Evolutionary conservation across 2,797 vertebrate species (phyloP).

Genomic region (Streptopelia turtur): DNA sequence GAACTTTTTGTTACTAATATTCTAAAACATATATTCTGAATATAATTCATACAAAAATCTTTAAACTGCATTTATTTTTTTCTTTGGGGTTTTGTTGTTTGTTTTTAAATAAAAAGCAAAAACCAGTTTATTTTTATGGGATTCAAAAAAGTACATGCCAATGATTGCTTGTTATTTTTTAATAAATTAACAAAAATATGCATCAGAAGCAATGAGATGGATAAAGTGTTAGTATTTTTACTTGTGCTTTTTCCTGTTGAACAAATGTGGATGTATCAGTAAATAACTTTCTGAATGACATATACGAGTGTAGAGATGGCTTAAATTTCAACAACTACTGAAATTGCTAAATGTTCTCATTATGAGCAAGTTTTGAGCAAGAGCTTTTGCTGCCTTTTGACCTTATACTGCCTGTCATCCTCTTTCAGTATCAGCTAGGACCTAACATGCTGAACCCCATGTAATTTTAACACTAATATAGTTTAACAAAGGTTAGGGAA

Average conservation of each 20-base stretch:
- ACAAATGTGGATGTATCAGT: neutral
- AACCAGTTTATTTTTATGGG: neutral
- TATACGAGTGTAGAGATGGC: neutral
- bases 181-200: constrained; percentile 42
- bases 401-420: neutral
- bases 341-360: neutral
- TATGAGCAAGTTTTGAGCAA: neutral
- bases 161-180: constrained; percentile 17
- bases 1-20: neutral
- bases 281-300: neutral
- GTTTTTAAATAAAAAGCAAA: neutral
- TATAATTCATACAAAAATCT: neutral
- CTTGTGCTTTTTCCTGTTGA: constrained; percentile 21
- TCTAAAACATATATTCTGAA: constrained; percentile 36
- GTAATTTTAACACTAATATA: neutral
- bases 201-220: constrained; percentile 62
- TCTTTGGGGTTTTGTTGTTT: neutral
- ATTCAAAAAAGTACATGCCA: constrained; percentile 35
- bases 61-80: constrained; percentile 19
- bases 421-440: neutral
- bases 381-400: neutral
- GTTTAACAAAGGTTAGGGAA: neutral
- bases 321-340: constrained; percentile 3
- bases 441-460: neutral
- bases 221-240: constrained; percentile 54